Base-by-base conservation (phyloP, 2,113 vertebrate genomes). In the Caranx ignobilis region DNA sequence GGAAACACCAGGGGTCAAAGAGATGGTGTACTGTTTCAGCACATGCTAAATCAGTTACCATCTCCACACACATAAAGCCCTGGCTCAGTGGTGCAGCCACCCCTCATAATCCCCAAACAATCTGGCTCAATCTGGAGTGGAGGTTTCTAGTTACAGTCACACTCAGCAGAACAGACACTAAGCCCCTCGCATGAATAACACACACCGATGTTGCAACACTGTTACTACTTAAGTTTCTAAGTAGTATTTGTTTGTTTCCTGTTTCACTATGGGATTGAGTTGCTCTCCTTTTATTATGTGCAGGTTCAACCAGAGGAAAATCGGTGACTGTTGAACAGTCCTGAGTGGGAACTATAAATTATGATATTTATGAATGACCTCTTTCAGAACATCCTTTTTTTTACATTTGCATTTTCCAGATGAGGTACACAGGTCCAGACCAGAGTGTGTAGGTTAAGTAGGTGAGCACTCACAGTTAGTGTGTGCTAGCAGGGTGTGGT, bases 11-110 rank as follows among this genome's bases (percentile, higher is more conserved):
- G 55, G 90, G 94, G 95, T 95, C 94, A 94, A 92, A 94, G 90
- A 92, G 91, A 91, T 16, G 93, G 95, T 94, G 92, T 95, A 81
- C 72, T 73, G 89, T 95, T 95, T 93, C 95, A 93, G 89, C 93
- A 93, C 94, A 95, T 95, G 94, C 93, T 94, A 95, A 94, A 95
- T 95, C 93, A 94, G 93, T 95, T 95, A 94, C 87, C 88, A 87
- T 88, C 88, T 83, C 89, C 71, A 74, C 79, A 73, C 90, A 88
- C 87, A 78, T 88, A 87, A 88, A 93, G 83, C 90, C 91, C 73
- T 2, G 87, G 87, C 91, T 88, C 91, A 78, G 85, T 19, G 85
- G 84, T 74, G 72, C 88, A 88, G 87, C 88, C 91, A 87, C 85
- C 88, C 82, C 75, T 74, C 87, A 47, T 93, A 93, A 94, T 94